These are phyloP conservation scores for Dryomyza anilis DNA, from an alignment of 2,888 invertebrate genomes.

Conservation along the genomic window DNA sequence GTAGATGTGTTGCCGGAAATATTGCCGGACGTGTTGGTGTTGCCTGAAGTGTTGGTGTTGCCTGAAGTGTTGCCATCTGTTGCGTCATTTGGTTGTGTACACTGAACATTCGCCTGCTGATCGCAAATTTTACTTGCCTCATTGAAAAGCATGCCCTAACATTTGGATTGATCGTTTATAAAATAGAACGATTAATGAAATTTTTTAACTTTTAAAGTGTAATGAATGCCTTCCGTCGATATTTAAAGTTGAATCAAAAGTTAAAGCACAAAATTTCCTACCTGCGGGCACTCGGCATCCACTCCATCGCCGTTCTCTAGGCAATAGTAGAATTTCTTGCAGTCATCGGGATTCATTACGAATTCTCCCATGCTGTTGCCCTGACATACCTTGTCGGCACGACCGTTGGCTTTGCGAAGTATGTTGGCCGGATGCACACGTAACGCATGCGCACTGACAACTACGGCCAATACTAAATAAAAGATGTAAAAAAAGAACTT, in stretches of 20 bases:
- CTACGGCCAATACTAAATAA: conserved; percentile 1
- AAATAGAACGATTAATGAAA: no score
- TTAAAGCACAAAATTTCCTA: no score
- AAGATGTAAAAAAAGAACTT: not conserved
- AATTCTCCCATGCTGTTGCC: conserved; percentile 49
- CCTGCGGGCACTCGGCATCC: conserved; percentile 52
- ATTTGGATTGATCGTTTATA: no score
- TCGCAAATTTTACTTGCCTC: conserved; percentile 53
- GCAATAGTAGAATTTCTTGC: conserved; percentile 53
- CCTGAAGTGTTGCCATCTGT: conserved; percentile 24
- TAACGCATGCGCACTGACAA: not conserved
- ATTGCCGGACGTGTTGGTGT: not conserved
- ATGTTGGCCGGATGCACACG: not conserved
- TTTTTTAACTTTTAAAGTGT: no score
- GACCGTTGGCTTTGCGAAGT: not conserved
- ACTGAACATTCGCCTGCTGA: conserved; percentile 45
- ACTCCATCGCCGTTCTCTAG: conserved; percentile 47
- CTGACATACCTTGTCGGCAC: conserved; percentile 37
- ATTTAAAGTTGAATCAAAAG: no score
- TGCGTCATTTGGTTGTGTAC: conserved; percentile 30
- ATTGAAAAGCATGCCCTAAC: conserved; percentile 58
- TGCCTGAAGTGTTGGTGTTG: not conserved
- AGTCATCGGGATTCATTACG: conserved; percentile 49
- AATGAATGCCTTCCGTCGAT: no score
- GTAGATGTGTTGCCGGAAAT: no score